A percentile compares a stretch with the other conserved stretches of the same genome.
phyloP scores from a whole-genome alignment of 2,888 invertebrate genomes.

The Himalopsyche japonica region DNA sequence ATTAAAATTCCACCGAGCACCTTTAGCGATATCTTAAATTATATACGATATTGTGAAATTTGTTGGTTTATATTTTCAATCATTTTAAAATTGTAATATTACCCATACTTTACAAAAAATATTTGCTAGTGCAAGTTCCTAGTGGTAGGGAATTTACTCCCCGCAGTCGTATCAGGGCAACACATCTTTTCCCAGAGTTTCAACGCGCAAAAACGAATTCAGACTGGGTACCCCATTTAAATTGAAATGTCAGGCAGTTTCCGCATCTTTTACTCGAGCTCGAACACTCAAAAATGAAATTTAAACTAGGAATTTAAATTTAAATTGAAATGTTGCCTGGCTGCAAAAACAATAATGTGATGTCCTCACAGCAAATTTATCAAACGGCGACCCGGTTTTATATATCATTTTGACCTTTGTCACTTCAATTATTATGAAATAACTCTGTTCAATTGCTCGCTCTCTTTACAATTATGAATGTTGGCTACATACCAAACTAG shows the following conservation, averaged over 20 bases:
- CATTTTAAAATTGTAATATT: too few relatives aligned
- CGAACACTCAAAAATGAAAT: not conserved
- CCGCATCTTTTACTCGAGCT: not conserved
- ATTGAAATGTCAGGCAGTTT: not conserved
- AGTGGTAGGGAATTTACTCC: not conserved
- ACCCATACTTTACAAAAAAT: too few relatives aligned
- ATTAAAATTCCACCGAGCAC: too few relatives aligned
- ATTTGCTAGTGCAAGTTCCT: too few relatives aligned
- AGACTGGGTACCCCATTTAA: not conserved
- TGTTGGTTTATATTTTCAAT: too few relatives aligned
- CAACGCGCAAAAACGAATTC: not conserved
- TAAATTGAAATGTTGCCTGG: not conserved
- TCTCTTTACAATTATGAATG: not conserved
- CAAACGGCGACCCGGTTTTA: not conserved
- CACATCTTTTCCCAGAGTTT: not conserved
- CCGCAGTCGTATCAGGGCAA: not conserved
- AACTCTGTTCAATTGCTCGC: not conserved
- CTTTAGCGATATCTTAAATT: too few relatives aligned
- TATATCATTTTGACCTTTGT: conserved; percentile 1
- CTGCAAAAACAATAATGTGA: not conserved
- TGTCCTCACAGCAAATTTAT: not conserved
- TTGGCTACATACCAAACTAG: not conserved
- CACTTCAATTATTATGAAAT: not conserved
- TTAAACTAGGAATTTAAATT: not conserved
- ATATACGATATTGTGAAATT: too few relatives aligned